Base-by-base conservation (phyloP, 2,888 invertebrate genomes). In the Pantelozetes paolii region DNA sequence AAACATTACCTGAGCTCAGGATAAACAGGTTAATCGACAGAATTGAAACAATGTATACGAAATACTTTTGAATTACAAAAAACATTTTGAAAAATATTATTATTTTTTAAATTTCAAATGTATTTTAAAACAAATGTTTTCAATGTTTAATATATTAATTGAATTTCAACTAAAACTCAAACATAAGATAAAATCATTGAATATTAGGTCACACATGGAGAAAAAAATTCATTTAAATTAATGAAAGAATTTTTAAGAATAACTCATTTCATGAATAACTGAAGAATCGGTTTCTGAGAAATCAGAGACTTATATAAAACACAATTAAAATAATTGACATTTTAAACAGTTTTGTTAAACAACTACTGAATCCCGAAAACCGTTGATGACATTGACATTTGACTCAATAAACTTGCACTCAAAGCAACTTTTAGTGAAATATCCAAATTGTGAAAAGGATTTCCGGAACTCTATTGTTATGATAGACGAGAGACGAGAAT, bases 201-300 rank as follows among this genome's bases (percentile, higher is more conserved):
- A 32, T 64, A 32, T 28, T 64, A n/a, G 62, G 62, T 64, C 62
- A 64, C 62, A 64, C 20, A 64, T 64, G 62, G 36, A 32, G n/a
- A 15, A 64, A 59, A 59, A 1, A 30, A 59, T 59, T 6, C 8
- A 54, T 23, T n/a, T 5, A 6, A 48, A 54, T 5, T 26, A 8
- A 54, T 54, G 23, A 9, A 36, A 36, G 11, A 36, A 36, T 36
- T 8, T 36, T 36, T 36, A 36, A 36, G 36, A 5, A 36, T 36
- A 36, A 36, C 6, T 8, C 11, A 8, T 11, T 36, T 36, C 5
- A 36, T 8, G 36, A 36, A 8, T 36, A 5, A 36, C 36, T 36
- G 36, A 36, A 36, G 36, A 5, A 36, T 36, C 36, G 11, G 6
- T 36, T 36, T n/a, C n/a, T n/a, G n/a, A n/a, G n/a, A n/a, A n/a